Evolutionary conservation across 1,140 invertebrate genomes (phyloP).

Genomic region (Eriosoma lanigerum): DNA sequence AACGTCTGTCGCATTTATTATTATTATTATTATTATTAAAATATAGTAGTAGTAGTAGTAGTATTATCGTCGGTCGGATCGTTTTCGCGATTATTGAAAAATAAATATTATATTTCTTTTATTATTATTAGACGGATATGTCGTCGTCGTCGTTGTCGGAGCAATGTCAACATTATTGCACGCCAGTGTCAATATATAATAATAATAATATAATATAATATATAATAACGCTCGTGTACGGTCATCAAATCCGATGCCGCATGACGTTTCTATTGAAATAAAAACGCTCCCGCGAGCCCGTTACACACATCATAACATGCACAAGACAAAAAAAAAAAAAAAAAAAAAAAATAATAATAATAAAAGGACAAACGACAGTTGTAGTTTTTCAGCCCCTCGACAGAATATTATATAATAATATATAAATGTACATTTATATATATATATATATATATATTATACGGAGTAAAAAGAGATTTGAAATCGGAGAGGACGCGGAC

Average conservation of each 20-base stretch:
- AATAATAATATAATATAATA: too few species aligned
- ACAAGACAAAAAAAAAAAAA: background rate
- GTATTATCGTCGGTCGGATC: conserved; percentile 22
- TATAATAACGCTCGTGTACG: conserved; percentile 21
- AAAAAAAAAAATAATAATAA: too few species aligned
- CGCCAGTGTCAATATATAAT: conserved; percentile 51
- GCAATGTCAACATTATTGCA: conserved; percentile 51
- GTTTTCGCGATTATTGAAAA: conserved; percentile 42
- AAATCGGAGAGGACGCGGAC: conserved; percentile 38
- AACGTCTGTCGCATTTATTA: background rate
- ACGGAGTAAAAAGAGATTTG: conserved; percentile 41
- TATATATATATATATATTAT: background rate
- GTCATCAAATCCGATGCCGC: conserved; percentile 50
- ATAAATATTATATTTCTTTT: conserved; percentile 43
- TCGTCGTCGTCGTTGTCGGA: background rate
- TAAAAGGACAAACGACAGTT: conserved; percentile 48
- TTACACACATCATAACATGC: background rate
- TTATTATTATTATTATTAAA: background rate
- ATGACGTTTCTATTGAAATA: conserved; percentile 51
- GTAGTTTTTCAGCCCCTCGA: conserved; percentile 14
- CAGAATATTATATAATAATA: background rate
- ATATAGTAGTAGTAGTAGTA: too few species aligned
- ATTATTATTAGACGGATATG: conserved; percentile 47
- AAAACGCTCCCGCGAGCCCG: conserved; percentile 24
- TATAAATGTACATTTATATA: conserved; percentile 23